Base-by-base conservation (phyloP, 2,888 invertebrate species). In the Sycophila texana region DNA sequence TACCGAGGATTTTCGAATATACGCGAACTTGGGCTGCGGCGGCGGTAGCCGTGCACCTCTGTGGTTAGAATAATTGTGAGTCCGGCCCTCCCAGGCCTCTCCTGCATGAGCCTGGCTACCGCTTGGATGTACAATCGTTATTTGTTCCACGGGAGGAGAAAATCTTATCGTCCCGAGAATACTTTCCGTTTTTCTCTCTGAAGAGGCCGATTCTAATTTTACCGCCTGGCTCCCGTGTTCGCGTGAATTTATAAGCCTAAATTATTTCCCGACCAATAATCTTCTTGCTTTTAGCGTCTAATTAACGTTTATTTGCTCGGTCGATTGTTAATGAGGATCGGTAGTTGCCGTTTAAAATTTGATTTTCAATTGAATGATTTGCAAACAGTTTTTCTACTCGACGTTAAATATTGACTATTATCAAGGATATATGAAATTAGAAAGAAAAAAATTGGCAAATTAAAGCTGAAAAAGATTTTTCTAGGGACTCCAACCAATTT, bases 41-140 rank as follows among this genome's bases (percentile, higher is more conserved):
- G 26, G 39, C 63, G 20, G 47, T 47, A 16, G 57, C 55, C 13
- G 63, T 63, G 70, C 66, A 39, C 65, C 63, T 80, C 77, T 77
- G 77, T 80, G 80, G 77, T 80, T 80, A 80, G 73, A 74, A 80
- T 80, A 80, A 80, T 80, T 80, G 80, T 80, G 77, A 49, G 63
- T 67, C 60, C 53, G 65, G 65, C 18, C 63, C 30, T 53, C 39
- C 26, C 53, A 22, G 73, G 65, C 30, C 30, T 30, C 16, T 7
- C 20, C 63, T 20, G 49, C 13, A 18, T 51, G 26, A 14, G 65
- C 18, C n/a, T 26, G 20, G 20, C 47, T 63, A 20, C 20, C 57
- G 26, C 18, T 30, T n/a, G 65, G 22, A 58, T 66, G 20, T 51
- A 72, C 63, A 63, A 71, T 78, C 74, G 74, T 67, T 61, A 61